Evolutionary conservation across 2,797 vertebrate species (phyloP), one percentile per base, ranked within the genome.

Genomic region (Ciconia nigra): DNA sequence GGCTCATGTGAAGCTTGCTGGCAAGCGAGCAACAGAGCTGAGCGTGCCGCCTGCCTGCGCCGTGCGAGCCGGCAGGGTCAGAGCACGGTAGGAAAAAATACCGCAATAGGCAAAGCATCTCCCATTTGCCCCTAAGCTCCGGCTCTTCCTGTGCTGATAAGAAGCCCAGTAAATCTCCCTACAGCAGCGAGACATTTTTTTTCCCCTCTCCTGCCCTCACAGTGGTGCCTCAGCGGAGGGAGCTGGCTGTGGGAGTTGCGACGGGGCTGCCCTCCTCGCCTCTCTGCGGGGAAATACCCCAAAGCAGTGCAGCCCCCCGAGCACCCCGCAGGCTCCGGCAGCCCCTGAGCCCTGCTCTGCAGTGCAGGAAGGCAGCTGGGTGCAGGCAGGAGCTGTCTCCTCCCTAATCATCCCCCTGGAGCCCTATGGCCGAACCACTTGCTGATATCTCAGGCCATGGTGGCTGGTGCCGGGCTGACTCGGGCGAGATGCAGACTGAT

Each of bases 71-170:
- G 0, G n/a, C 58, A 22, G 26, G 54, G 47, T 54, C 22, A 26
- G 77, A 76, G 84, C 69, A 5, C 33, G 3, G 73, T 88, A 92
- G 93, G 95, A 96, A 96, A 96, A 96, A 94, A 94, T 61, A 94
- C 72, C 29, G 47, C 88, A 95, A 89, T 57, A 91, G 70, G 89
- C 78, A 90, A 97, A 94, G 86, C 78, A 93, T 92, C 76, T 91
- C 80, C 47, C 74, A 1, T 97, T 96, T 96, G 62, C 94, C 91
- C 80, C 94, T 95, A 79, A 96, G 95, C 96, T 84, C 90, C 22
- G 7, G 89, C 88, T 94, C 94, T 92, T 96, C 94, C 95, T 94
- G 83, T 90, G 87, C 95, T 97, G 95, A 97, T 95, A 96, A 96
- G 39, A 2, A 87, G 63, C 67, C 61, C 72, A 72, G 61, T 84